These are phyloP conservation scores for Eidolon dupreanum DNA, from an alignment of 2,797 vertebrate species.

Conservation along the genomic window DNA sequence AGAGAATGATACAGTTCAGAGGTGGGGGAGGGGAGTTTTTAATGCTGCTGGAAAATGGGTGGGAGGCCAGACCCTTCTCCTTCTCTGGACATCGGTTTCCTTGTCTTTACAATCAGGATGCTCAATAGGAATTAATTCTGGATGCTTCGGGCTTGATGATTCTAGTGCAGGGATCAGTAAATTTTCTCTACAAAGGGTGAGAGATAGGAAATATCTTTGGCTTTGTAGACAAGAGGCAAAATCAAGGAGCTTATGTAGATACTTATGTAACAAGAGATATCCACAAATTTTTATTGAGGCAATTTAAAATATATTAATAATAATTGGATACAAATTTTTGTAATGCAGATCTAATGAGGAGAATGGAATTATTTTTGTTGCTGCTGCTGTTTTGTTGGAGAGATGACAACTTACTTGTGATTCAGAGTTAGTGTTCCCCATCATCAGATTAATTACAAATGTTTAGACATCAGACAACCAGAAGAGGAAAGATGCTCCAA, in stretches of 20 bases:
- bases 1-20: not conserved
- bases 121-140: not conserved
- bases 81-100: not conserved
- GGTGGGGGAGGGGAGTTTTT: too few relatives aligned
- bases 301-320: not conserved
- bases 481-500: not conserved
- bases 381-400: not conserved
- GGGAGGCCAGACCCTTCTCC: accelerated
- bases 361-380: not conserved
- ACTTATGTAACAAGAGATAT: not conserved
- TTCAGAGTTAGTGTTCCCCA: not conserved
- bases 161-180: not conserved
- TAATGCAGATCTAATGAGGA: not conserved
- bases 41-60: not conserved
- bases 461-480: not conserved
- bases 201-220: not conserved
- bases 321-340: not conserved
- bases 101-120: not conserved
- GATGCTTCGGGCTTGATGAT: not conserved
- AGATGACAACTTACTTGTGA: not conserved
- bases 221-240: not conserved
- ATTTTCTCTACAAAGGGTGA: not conserved
- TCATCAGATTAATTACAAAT: not conserved
- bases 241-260: not conserved
- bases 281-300: not conserved